Base-by-base conservation (phyloP, 2,888 invertebrate genomes). In the Acanthosoma haemorrhoidale region DNA sequence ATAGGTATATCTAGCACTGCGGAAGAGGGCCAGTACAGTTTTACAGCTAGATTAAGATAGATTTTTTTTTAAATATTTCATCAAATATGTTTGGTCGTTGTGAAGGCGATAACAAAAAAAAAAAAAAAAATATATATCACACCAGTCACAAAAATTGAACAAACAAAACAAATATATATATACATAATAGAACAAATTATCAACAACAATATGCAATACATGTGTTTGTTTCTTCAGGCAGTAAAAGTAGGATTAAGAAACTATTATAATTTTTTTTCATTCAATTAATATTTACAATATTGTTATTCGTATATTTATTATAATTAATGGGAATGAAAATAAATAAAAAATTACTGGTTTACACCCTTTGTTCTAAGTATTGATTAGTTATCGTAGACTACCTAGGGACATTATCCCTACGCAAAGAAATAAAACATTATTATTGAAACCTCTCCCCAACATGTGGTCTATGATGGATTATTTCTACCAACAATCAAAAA, bases 81-180 rank as follows among this genome's bases (percentile, higher is more conserved):
- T 59, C 18, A 59, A 59, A 31, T 32, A 59, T 16, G 13, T 41
- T 64, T 64, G 64, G 64, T 64, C 64, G 41, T 64, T 64, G 39
- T 60, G 38, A 63, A 63, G 63, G 63, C 29, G 51, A 51, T 51
- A 21, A n/a, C n/a, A n/a, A n/a, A n/a, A n/a, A n/a, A n/a, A n/a
- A 57, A n/a, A 57, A 57, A 57, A 57, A 25, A 64, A 64, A 15
- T 18, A 29, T 39, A 38, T 64, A 64, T 64, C 39, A 64, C 41
- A 64, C 29, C 39, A 4, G 41, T 63, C 36, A 63, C 38, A 63
- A 38, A 31, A 18, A 39, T 39, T 29, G 13, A 64, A 39, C 29
- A 25, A 8, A 8, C 3, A 41, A 29, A 21, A 6, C 3, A 29
- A 38, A 34, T 60, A 61, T 36, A 36, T n/a, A n/a, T n/a, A n/a